Conservation (phyloP, 2,113 vertebrate species). For the Sphyrna mokarran region DNA sequence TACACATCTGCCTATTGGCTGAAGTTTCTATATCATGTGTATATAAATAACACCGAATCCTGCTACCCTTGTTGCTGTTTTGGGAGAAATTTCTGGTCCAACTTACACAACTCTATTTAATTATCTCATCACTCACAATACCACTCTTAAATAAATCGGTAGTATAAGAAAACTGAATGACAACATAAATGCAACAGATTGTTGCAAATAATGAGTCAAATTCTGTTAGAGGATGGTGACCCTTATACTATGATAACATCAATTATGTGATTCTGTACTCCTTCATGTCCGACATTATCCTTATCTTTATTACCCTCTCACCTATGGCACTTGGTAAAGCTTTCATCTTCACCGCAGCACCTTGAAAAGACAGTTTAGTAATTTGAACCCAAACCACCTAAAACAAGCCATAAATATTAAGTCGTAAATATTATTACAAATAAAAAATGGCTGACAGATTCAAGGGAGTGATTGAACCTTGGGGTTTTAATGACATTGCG, state of each 20-base stretch:
- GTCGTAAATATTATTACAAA: conserved; percentile 18
- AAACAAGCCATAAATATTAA: conserved; percentile 22
- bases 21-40: not conserved
- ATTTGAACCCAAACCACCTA: conserved; percentile 12
- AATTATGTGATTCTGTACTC: conserved; percentile 33
- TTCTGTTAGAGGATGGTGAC: not conserved
- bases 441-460: conserved; percentile 23
- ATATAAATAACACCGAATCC: not conserved
- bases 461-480: conserved; percentile 8
- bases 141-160: not conserved
- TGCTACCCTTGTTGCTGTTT: not conserved
- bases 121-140: not conserved
- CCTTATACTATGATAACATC: conserved; percentile 4
- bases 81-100: not conserved
- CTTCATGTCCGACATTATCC: not conserved
- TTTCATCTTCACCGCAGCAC: conserved; percentile 26
- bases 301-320: conserved; percentile 33
- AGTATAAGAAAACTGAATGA: not conserved
- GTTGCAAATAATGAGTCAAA: not conserved
- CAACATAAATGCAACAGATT: not conserved
- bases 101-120: not conserved
- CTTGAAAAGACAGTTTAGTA: conserved; percentile 21
- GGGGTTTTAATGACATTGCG: conserved; percentile 29
- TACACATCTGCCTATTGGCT: not conserved
- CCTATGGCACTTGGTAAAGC: conserved; percentile 10